These are phyloP conservation scores for Glyphotaelius pellucidus DNA, from an alignment of 2,888 invertebrate species.

Conservation along the genomic window DNA sequence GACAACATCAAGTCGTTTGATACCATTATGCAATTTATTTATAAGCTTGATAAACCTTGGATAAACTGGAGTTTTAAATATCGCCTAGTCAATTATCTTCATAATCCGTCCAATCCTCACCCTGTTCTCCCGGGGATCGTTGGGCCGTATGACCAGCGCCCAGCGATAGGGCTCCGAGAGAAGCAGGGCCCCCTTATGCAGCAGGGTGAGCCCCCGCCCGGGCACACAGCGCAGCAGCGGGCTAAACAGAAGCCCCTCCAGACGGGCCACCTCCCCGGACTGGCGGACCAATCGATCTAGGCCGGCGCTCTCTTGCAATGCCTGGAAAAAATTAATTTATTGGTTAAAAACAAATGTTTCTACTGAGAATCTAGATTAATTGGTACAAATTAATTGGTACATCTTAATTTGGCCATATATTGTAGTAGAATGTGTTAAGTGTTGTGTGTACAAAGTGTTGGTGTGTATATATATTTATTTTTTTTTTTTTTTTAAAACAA, in stretches of 20 bases:
- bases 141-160: conserved; percentile 86
- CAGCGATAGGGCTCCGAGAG: conserved; percentile 86
- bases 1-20: background rate
- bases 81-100: background rate
- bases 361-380: background rate
- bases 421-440: too few relatives aligned
- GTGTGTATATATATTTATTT: too few relatives aligned
- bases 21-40: too few relatives aligned
- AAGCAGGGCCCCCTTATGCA: conserved; percentile 85
- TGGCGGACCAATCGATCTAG: conserved; percentile 88
- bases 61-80: background rate
- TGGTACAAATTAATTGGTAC: background rate
- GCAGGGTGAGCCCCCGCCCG: conserved; percentile 79
- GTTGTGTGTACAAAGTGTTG: too few relatives aligned
- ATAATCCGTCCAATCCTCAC: conserved; percentile 68
- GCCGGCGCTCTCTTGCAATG: conserved; percentile 88
- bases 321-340: conserved; percentile 72
- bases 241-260: conserved; percentile 91
- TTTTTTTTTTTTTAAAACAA: too few relatives aligned
- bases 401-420: too few relatives aligned
- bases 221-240: conserved; percentile 83
- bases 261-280: conserved; percentile 88
- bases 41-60: background rate
- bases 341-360: too few relatives aligned
- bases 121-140: conserved; percentile 88